Evolutionary conservation across 2,797 vertebrate species (phyloP).

Genomic region (Pteronotus mesoamericanus): DNA sequence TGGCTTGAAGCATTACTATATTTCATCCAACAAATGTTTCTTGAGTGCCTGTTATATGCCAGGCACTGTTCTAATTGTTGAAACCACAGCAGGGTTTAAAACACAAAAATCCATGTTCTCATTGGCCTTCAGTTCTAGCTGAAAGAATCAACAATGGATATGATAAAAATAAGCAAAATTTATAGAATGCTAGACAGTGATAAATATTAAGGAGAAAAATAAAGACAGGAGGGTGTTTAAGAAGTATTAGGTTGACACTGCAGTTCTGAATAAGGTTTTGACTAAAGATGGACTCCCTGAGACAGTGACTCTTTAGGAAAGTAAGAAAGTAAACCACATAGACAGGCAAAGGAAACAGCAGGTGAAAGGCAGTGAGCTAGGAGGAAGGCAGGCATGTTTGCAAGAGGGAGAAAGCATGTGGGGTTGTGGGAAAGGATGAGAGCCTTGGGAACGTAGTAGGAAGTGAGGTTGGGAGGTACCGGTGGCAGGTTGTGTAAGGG

Average conservation of each 20-base stretch:
- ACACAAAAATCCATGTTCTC: background rate
- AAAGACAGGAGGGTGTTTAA: background rate
- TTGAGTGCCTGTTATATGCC: background rate
- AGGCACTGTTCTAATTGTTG: background rate
- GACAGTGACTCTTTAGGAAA: background rate
- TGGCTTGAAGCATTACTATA: background rate
- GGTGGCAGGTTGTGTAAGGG: too few species aligned
- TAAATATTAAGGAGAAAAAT: background rate
- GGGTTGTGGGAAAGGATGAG: fast-evolving
- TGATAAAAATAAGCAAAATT: background rate
- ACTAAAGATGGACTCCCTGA: background rate
- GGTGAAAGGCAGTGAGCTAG: background rate
- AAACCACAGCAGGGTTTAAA: background rate
- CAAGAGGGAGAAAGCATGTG: background rate
- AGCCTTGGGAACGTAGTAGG: background rate
- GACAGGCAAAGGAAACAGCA: background rate
- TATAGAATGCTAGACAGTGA: background rate
- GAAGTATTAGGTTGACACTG: background rate
- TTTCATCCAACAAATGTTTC: background rate
- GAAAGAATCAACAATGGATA: background rate
- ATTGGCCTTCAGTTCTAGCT: background rate
- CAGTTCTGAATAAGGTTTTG: background rate
- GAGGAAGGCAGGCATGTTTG: background rate
- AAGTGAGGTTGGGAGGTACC: background rate
- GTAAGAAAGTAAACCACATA: background rate